Percentiles rank a stretch among this genome's conserved stretches.
Conservation (phyloP, 2,888 invertebrate species). For the Agrotis ipsilon region DNA sequence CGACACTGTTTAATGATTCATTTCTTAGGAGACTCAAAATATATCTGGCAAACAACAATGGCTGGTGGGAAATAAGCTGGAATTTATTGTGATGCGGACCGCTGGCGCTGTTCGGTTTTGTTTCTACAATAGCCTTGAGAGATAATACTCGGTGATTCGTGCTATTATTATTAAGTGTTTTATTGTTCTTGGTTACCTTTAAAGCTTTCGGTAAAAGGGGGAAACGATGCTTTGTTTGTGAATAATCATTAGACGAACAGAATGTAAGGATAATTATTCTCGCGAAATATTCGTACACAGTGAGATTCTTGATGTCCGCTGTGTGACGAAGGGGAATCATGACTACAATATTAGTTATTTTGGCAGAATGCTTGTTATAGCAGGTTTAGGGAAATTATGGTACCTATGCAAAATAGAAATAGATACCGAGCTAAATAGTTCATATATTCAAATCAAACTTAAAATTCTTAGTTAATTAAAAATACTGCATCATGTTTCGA, state of each 20-base stretch:
- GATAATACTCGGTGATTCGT: conserved; percentile 50
- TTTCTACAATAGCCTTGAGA: conserved; percentile 34
- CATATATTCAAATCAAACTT: background rate
- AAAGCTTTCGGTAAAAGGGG: conserved; percentile 26
- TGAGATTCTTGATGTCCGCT: background rate
- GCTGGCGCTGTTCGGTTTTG: conserved; percentile 52
- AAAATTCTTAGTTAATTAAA: background rate
- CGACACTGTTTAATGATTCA: conserved; percentile 76
- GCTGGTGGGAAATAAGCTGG: conserved; percentile 63
- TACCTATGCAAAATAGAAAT: too few species aligned
- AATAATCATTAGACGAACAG: conserved; percentile 8
- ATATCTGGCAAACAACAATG: conserved; percentile 72
- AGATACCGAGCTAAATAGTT: too few species aligned
- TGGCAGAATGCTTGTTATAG: too few species aligned
- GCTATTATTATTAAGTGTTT: conserved; percentile 48
- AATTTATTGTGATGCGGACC: conserved; percentile 62
- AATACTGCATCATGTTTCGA: too few species aligned
- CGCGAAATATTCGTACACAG: background rate
- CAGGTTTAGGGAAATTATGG: too few species aligned
- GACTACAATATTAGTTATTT: too few species aligned
- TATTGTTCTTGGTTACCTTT: conserved; percentile 41
- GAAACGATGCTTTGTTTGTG: conserved; percentile 23
- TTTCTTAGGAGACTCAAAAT: conserved; percentile 73
- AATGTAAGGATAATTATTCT: background rate
- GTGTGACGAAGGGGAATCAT: background rate